phyloP scores from a whole-genome alignment of 2,888 invertebrate species.

The Crepidodera aurea region DNA sequence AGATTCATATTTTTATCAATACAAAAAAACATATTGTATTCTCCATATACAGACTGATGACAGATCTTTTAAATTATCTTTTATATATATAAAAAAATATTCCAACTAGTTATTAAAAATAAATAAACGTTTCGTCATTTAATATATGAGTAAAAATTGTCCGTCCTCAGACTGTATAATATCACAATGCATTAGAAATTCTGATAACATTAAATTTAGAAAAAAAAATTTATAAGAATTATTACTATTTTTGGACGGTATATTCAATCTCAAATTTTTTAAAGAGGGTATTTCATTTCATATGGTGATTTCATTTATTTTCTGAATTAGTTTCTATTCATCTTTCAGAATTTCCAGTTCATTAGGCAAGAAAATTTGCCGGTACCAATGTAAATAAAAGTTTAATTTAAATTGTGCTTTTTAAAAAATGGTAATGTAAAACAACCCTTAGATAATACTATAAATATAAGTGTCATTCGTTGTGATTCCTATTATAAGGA shows the following conservation, averaged over 20 bases:
- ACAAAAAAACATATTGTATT: too few species aligned
- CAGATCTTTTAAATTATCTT: not conserved
- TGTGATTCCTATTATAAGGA: conserved; percentile 36
- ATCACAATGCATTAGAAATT: too few species aligned
- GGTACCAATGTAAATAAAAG: conserved; percentile 46
- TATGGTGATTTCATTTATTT: too few species aligned
- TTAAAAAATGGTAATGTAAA: not conserved
- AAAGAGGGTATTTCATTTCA: too few species aligned
- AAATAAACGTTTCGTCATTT: not conserved
- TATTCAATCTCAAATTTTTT: too few species aligned
- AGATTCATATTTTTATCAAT: not conserved
- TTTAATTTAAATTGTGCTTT: conserved; percentile 5
- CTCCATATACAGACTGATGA: not conserved
- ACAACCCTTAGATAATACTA: not conserved
- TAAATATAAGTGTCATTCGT: conserved; percentile 19
- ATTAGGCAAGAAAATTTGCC: conserved; percentile 39
- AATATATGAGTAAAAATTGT: not conserved
- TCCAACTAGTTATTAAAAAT: too few species aligned
- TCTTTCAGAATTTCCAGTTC: not conserved
- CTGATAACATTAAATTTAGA: too few species aligned
- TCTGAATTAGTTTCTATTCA: too few species aligned
- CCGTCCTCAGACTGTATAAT: conserved; percentile 20
- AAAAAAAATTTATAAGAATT: too few species aligned
- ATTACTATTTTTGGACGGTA: too few species aligned
- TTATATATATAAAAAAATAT: too few species aligned